These are phyloP conservation scores for Tenualosa thibaudeaui DNA, from an alignment of 2,797 vertebrate genomes.

Conservation along the genomic window DNA sequence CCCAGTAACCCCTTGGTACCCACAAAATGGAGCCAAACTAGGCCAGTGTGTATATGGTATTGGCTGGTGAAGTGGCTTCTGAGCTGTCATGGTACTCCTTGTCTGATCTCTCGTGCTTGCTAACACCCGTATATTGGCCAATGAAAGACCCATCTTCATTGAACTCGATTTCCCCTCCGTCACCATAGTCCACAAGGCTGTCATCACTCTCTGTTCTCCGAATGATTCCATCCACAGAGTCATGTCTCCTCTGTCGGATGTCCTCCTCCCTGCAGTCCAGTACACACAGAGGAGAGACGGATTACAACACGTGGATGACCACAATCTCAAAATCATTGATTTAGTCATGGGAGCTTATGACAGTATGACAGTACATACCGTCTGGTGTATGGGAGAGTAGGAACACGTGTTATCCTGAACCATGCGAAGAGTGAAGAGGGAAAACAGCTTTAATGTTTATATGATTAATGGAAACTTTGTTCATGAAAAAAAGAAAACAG, in stretches of 20 bases:
- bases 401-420: slow-evolving; percentile 74
- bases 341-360: not conserved
- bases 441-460: not conserved
- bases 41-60: slow-evolving; percentile 91
- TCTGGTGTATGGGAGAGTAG: slow-evolving; percentile 74
- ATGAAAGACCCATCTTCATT: slow-evolving; percentile 98
- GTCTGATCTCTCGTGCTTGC: slow-evolving; percentile 88
- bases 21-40: slow-evolving; percentile 57
- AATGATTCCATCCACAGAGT: slow-evolving; percentile 86
- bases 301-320: no score
- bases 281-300: no score
- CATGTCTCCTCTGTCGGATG: slow-evolving; percentile 87
- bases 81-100: slow-evolving; percentile 82
- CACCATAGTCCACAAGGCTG: slow-evolving; percentile 95
- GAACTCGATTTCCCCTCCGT: slow-evolving; percentile 92
- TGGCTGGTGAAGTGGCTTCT: slow-evolving; percentile 82
- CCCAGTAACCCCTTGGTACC: not conserved
- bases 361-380: slow-evolving; percentile 62
- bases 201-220: slow-evolving; percentile 90
- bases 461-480: not conserved
- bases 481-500: not conserved
- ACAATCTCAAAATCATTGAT: no score
- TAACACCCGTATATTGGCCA: slow-evolving; percentile 91
- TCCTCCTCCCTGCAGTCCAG: slow-evolving; percentile 84
- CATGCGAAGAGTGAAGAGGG: slow-evolving; percentile 25